Conservation (phyloP, 2,888 invertebrate species). For the Lordiphosa fenestrarum region DNA sequence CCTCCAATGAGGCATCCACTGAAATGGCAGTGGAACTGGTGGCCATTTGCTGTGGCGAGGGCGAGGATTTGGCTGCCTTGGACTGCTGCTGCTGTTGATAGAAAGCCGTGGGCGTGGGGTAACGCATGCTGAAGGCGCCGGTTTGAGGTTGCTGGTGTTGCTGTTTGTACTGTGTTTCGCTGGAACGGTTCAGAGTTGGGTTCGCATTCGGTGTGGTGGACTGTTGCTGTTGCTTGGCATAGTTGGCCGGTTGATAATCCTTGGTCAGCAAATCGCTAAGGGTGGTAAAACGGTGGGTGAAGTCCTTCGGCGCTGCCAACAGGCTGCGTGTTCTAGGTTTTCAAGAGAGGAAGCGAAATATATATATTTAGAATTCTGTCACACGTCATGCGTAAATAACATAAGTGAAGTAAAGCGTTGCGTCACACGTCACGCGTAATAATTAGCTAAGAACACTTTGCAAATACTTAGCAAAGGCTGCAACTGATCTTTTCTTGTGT, state of each 20-base stretch:
- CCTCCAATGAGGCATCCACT: conserved; percentile 13
- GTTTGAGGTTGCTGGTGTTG: conserved; percentile 28
- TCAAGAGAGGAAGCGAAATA: not conserved
- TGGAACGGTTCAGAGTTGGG: conserved; percentile 48
- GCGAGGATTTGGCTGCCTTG: conserved; percentile 49
- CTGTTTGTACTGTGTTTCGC: conserved; percentile 55
- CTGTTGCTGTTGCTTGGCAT: conserved; percentile 25
- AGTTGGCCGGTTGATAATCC: conserved; percentile 70
- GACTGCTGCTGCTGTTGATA: conserved; percentile 50
- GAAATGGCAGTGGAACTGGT: conserved; percentile 53
- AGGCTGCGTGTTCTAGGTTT: conserved; percentile 76
- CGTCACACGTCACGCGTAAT: too few relatives aligned
- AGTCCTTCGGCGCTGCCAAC: conserved; percentile 77
- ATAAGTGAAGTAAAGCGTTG: too few relatives aligned
- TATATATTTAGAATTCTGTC: too few relatives aligned
- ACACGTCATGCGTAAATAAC: too few relatives aligned
- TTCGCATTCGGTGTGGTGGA: conserved; percentile 2
- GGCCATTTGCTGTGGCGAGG: conserved; percentile 75
- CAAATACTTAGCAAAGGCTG: too few relatives aligned
- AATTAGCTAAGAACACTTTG: too few relatives aligned
- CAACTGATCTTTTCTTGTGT: not conserved
- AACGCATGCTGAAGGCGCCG: conserved; percentile 49
- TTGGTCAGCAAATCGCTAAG: conserved; percentile 79
- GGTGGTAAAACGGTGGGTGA: conserved; percentile 78
- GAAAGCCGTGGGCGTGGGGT: conserved; percentile 53